Base-by-base conservation (phyloP, 2,797 vertebrate genomes). In the Coluber constrictor region DNA sequence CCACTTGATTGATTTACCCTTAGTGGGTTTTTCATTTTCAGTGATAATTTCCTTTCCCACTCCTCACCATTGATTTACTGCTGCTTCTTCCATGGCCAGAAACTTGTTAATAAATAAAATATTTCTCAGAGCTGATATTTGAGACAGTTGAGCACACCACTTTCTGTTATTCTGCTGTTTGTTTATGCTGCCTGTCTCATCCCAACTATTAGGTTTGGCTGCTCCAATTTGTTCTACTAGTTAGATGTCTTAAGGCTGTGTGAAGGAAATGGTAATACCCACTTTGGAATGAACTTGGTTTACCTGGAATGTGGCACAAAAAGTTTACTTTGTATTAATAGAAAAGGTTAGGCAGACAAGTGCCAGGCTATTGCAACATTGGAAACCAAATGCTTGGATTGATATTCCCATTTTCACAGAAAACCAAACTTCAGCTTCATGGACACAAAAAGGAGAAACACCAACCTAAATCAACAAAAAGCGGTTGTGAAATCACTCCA, bases 281-380 rank as follows among this genome's bases (percentile, higher is more conserved):
- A 7, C 88, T 93, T 92, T 10, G 56, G 92, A 93, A 94, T 94
- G 61, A 63, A 11, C 92, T 93, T 86, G 70, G 12, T 94, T 92
- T 92, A 87, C 74, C 87, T 91, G 8, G 92, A 3, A 0, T 3
- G n/a, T 57, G 91, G 55, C 86, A 61, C 93, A 74, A 94, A 94
- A 95, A 92, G 25, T 89, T 90, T 96, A 93, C 90, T 97, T 94
- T 90, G 23, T 93, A 87, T 95, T 94, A 94, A 94, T 29, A 93
- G 90, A 54, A 20, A 86, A 57, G 27, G 56, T 93, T 94, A 1
- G 59, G 66, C 60, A 97, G 96, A 94, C 61, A 95, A 94, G 54
- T 94, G 96, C 92, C 59, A 51, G 97, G 93, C 94, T 94, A 95
- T 92, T 94, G 94, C 92, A 96, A 96, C 95, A 88, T 83, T 2